A percentile compares a stretch with the other conserved stretches of the same genome.
These are phyloP conservation scores for Andrena praecox DNA, from an alignment of 2,888 invertebrate genomes.

Conservation along the genomic window DNA sequence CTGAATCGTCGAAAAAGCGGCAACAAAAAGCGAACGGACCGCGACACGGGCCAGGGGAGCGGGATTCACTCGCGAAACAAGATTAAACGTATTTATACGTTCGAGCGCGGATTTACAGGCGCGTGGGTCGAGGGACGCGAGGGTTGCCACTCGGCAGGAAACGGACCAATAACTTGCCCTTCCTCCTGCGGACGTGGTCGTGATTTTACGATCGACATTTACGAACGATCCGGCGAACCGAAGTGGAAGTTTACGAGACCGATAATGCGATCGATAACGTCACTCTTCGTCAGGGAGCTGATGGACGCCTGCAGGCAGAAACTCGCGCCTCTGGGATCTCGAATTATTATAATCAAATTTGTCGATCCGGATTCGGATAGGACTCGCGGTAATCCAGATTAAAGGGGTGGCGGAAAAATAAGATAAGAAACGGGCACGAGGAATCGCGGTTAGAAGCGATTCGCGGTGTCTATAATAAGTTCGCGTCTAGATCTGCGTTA, in stretches of 20 bases:
- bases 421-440: not conserved
- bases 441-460: not conserved
- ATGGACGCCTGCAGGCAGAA: conserved; percentile 57
- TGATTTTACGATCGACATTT: conserved; percentile 72
- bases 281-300: conserved; percentile 67
- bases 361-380: conserved; percentile 53
- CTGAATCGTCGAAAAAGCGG: conserved; percentile 13
- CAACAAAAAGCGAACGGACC: not conserved
- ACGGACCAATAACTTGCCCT: conserved; percentile 65
- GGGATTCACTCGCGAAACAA: conserved; percentile 62
- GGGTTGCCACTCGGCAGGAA: conserved; percentile 57
- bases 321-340: conserved; percentile 16
- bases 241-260: conserved; percentile 72
- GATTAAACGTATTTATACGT: conserved; percentile 74
- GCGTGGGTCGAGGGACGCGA: conserved; percentile 7
- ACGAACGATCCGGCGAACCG: conserved; percentile 64
- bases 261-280: conserved; percentile 72
- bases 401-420: conserved; percentile 16
- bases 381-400: conserved; percentile 38
- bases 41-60: conserved; percentile 40
- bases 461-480: too few relatives aligned
- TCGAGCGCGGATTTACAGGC: conserved; percentile 42
- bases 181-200: conserved; percentile 35
- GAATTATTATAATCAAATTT: conserved; percentile 69
- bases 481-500: too few relatives aligned